phyloP scores from a whole-genome alignment of 2,797 vertebrate genomes.

The Rhodeus uyekii region DNA sequence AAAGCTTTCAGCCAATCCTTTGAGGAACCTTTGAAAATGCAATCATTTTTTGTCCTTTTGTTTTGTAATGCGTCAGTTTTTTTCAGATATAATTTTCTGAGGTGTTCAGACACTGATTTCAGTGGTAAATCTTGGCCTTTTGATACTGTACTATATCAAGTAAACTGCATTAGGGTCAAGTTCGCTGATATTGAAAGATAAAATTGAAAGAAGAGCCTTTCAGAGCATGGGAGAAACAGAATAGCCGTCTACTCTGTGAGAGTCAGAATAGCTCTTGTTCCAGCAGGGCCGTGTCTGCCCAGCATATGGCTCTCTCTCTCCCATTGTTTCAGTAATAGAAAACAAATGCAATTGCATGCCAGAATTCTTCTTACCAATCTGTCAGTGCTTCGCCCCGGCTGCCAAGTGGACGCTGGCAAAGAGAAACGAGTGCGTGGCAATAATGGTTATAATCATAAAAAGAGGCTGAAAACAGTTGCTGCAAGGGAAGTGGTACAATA shows the following conservation, averaged over 20 bases:
- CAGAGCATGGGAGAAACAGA: background rate
- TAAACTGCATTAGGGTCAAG: background rate
- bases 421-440: slow-evolving; percentile 32
- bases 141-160: background rate
- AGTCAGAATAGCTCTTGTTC: slow-evolving; percentile 22
- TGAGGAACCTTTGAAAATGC: background rate
- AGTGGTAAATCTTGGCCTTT: background rate
- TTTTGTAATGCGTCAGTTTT: background rate
- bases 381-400: slow-evolving; percentile 17
- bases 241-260: slow-evolving; percentile 17
- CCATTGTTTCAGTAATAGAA: slow-evolving; percentile 53
- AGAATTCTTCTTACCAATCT: slow-evolving; percentile 53
- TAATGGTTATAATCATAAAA: slow-evolving; percentile 40
- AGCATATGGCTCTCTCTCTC: slow-evolving; percentile 57
- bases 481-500: slow-evolving; percentile 1
- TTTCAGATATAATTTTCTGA: background rate
- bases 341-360: slow-evolving; percentile 50
- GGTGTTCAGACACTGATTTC: background rate
- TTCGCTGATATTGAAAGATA: slow-evolving; percentile 7
- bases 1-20: slow-evolving; percentile 20
- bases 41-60: background rate
- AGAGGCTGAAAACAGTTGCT: slow-evolving; percentile 36
- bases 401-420: slow-evolving; percentile 55
- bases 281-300: slow-evolving; percentile 37
- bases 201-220: background rate